Evolutionary conservation across 2,888 invertebrate species (phyloP), one percentile per base, ranked within the genome.

Genomic region (Brachylomia viminalis): DNA sequence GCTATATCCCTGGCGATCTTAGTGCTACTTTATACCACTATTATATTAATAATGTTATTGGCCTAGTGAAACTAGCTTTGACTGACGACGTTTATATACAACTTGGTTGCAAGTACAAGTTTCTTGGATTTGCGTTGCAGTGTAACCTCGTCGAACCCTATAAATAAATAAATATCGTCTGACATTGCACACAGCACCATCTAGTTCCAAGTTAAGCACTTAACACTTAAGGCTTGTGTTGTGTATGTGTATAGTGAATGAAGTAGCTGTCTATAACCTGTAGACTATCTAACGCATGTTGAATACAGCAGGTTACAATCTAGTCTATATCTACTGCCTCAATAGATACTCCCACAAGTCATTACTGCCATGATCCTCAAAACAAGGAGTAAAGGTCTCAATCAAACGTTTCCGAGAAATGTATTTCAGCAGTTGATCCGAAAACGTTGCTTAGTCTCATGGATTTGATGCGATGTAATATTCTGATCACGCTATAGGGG

Each of bases 401-500:
- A 65, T n/a, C 20, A 38, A 82, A 54, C 2, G 7, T 20, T 80
- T 47, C 11, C 11, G 7, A 20, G 4, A 54, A 74, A 67, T 38
- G 0, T 20, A 23, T 59, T 49, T 38, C 42, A 64, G 42, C 27
- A 4, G 4, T 30, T 27, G 23, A 58, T 23, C 1, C 30, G 11
- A 27, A 20, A 45, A 2, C 27, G 7, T 52, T 49, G 54, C 42
- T 11, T 15, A 64, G 27, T 64, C 15, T 8, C 42, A 30, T 52
- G 58, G 11, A 84, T 56, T 83, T 33, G 38, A 62, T 59, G 45
- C 56, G 1, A 69, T 42, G 2, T 58, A 61, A 54, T 27, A 86
- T 86, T 84, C 84, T 72, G 38, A 23, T 68, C 80, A 83, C 80
- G 68, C 33, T 33, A 33, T 49, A 82, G 66, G 65, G 79, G 70